Evolutionary conservation across 1,140 invertebrate genomes (phyloP).

Genomic region (Trichonephila clavata): DNA sequence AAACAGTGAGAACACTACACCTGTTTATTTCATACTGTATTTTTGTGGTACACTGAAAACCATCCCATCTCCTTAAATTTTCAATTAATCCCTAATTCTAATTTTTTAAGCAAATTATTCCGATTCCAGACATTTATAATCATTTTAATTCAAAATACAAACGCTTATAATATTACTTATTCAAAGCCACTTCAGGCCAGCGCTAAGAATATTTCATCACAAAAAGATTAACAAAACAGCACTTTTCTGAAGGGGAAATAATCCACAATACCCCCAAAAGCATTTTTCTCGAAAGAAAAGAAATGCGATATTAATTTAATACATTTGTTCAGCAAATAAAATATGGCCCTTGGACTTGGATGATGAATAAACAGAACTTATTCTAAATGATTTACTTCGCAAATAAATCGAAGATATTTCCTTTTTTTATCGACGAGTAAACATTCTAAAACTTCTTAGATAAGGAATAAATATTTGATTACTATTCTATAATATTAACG

Average conservation of each 20-base stretch:
- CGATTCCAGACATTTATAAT: too few species aligned
- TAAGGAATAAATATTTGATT: conserved; percentile 19
- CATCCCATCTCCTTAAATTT: too few species aligned
- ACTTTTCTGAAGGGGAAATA: neutral
- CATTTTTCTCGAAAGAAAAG: neutral
- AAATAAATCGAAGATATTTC: neutral
- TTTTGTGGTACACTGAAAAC: too few species aligned
- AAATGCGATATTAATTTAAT: neutral
- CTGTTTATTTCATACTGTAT: too few species aligned
- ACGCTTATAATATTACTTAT: too few species aligned
- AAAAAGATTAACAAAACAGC: too few species aligned
- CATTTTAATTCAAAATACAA: too few species aligned
- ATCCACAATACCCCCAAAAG: neutral
- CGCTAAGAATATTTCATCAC: too few species aligned
- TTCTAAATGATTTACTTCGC: neutral
- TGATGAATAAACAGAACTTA: neutral
- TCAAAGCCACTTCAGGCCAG: too few species aligned
- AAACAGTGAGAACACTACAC: too few species aligned
- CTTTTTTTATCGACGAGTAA: neutral
- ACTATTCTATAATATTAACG: neutral
- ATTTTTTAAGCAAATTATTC: too few species aligned
- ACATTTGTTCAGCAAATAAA: neutral
- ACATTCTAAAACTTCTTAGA: neutral
- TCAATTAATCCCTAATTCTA: too few species aligned
- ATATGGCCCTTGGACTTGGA: neutral